Evolutionary conservation across 2,888 invertebrate species (phyloP).

Genomic region (Meghimatium bilineatum): DNA sequence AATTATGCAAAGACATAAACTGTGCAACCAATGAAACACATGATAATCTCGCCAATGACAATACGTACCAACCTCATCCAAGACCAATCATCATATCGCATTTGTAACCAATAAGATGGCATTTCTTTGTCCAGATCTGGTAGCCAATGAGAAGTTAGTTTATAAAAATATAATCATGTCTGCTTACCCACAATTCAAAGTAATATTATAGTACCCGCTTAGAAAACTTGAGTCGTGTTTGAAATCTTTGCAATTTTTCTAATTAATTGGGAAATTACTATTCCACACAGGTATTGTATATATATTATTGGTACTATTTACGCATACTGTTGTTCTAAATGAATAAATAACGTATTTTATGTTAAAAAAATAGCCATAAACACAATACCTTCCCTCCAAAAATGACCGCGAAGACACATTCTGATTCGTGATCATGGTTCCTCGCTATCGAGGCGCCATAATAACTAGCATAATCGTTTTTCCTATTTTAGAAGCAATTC

Average conservation of each 20-base stretch:
- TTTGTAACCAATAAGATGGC: conserved; percentile 23
- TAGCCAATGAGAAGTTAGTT: conserved; percentile 27
- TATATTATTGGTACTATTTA: not conserved
- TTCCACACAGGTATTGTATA: not conserved
- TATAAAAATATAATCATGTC: conserved; percentile 42
- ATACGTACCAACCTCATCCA: not conserved
- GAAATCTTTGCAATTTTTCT: too few species aligned
- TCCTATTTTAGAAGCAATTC: too few species aligned
- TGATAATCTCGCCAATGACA: conserved; percentile 20
- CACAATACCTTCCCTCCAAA: not conserved
- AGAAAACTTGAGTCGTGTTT: not conserved
- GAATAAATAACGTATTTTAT: not conserved
- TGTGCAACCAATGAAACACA: conserved; percentile 15
- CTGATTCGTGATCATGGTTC: not conserved
- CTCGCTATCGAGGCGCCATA: not conserved
- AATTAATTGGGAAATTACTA: not conserved
- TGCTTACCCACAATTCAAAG: conserved; percentile 38
- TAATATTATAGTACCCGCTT: not conserved
- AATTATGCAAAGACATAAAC: conserved; percentile 32
- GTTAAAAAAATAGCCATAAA: not conserved
- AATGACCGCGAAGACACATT: conserved; percentile 5
- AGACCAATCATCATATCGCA: conserved; percentile 6
- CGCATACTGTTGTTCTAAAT: not conserved
- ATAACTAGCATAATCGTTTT: too few species aligned
- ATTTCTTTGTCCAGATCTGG: conserved; percentile 7